Evolutionary conservation across 1,140 invertebrate genomes (phyloP).

Genomic region (Aphaenogaster floridana): DNA sequence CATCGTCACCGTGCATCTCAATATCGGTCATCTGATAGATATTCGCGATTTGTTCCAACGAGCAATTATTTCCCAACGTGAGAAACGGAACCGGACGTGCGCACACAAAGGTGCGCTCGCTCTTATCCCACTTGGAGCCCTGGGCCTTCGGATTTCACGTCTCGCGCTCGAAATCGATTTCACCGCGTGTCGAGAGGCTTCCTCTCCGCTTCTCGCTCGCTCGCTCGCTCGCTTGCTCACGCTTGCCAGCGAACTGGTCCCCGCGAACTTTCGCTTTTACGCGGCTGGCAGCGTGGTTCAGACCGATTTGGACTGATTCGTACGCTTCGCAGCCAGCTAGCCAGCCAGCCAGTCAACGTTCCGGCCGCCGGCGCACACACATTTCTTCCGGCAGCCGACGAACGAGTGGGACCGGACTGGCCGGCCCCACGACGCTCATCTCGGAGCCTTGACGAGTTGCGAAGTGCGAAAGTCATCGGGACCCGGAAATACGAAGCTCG

Average conservation of each 20-base stretch:
- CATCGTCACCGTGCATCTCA: not conserved
- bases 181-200: conserved; percentile 35
- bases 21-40: conserved; percentile 1
- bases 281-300: not conserved
- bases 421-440: not conserved
- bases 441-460: not conserved
- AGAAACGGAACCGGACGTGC: conserved; percentile 23
- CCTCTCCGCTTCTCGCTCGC: conserved; percentile 15
- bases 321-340: not conserved
- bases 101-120: not conserved
- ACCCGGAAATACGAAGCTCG: conserved; percentile 22
- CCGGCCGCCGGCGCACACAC: not conserved
- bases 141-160: not conserved
- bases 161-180: conserved; percentile 44
- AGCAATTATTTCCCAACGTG: conserved; percentile 4
- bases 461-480: conserved; percentile 31
- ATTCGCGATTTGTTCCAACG: not conserved
- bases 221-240: not conserved
- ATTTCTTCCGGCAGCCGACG: conserved; percentile 7
- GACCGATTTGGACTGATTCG: conserved; percentile 39
- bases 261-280: conserved; percentile 47
- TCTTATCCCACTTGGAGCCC: not conserved
- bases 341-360: not conserved
- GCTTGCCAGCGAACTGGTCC: not conserved
- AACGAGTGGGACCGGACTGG: not conserved